These are phyloP conservation scores for Artibeus jamaicensis DNA, from an alignment of 2,797 vertebrate species.

Conservation along the genomic window DNA sequence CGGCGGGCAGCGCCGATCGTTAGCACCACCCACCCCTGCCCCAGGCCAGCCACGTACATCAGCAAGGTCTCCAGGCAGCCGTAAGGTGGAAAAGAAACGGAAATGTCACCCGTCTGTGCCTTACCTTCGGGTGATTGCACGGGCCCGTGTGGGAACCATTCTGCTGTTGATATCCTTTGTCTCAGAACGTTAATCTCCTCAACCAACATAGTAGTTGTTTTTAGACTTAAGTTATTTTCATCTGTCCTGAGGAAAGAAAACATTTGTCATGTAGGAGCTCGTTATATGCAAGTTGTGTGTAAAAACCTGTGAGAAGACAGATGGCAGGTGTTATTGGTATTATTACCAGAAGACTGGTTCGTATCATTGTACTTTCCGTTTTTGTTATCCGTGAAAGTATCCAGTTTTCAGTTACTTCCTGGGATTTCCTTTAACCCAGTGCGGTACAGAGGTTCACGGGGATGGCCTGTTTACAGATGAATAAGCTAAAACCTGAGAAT, in stretches of 20 bases:
- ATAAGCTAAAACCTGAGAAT: neutral
- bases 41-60: fast-evolving
- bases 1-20: fast-evolving
- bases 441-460: neutral
- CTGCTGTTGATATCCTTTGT: neutral
- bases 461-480: neutral
- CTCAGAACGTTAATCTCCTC: neutral
- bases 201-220: no score
- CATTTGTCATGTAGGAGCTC: neutral
- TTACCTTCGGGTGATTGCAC: neutral
- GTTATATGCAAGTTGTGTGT: neutral
- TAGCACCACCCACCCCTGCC: neutral
- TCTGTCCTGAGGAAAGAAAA: neutral
- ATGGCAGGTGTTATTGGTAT: neutral
- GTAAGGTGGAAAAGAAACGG: neutral
- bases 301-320: neutral
- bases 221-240: neutral
- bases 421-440: neutral
- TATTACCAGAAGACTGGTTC: neutral
- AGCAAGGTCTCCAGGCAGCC: no score
- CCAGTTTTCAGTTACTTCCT: neutral
- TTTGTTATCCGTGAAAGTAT: neutral
- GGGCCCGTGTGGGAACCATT: neutral
- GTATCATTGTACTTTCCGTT: fast-evolving
- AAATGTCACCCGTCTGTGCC: fast-evolving